phyloP scores from a whole-genome alignment of 2,113 vertebrate species.

The Engraulis encrasicolus region DNA sequence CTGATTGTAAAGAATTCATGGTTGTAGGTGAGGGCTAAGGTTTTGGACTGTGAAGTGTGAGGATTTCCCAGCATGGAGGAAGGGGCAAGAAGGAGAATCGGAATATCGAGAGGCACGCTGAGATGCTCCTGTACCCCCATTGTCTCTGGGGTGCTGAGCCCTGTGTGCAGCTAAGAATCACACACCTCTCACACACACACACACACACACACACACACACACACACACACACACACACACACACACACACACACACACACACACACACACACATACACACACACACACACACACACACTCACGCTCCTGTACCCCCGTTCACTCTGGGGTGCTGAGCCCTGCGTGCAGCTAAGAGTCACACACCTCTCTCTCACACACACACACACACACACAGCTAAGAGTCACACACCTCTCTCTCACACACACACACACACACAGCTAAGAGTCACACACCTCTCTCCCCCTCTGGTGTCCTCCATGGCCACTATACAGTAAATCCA shows the following conservation, averaged over 20 bases:
- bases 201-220: too few relatives aligned
- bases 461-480: not conserved
- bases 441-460: conserved; percentile 18
- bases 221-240: too few relatives aligned
- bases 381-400: too few relatives aligned
- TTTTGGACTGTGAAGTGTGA: too few relatives aligned
- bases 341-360: conserved; percentile 41
- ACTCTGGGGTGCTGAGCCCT: not conserved
- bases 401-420: not conserved
- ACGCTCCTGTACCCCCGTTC: not conserved
- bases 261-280: too few relatives aligned
- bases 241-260: too few relatives aligned
- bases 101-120: conserved; percentile 53
- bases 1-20: too few relatives aligned
- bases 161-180: conserved; percentile 47
- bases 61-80: conserved; percentile 56
- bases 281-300: too few relatives aligned
- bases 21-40: too few relatives aligned
- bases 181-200: not conserved
- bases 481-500: not conserved
- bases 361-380: too few relatives aligned
- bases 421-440: too few relatives aligned
- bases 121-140: conserved; percentile 46
- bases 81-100: conserved; percentile 66
- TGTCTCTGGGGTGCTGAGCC: conserved; percentile 46